Conservation (phyloP, 2,888 invertebrate genomes). For the Gastrophysa polygoni region DNA sequence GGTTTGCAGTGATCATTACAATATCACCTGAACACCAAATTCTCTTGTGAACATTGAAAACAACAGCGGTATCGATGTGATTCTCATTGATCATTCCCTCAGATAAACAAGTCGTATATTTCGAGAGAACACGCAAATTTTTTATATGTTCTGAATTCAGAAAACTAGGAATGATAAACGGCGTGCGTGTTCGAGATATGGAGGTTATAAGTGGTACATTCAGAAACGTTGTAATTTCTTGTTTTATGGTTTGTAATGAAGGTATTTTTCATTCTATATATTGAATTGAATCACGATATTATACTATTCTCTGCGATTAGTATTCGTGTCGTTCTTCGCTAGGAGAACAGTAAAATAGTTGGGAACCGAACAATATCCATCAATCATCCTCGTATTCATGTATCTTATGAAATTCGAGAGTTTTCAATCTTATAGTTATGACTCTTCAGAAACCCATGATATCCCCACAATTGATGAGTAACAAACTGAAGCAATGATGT, state of each 20-base stretch:
- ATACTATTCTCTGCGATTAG: neutral
- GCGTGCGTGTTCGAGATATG: slow-evolving; percentile 8
- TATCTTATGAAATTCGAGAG: too few species aligned
- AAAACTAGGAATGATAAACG: neutral
- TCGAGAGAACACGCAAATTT: neutral
- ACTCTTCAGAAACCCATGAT: too few species aligned
- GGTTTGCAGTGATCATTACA: too few species aligned
- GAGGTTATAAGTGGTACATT: slow-evolving; percentile 1
- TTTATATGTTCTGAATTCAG: neutral
- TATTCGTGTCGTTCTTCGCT: neutral
- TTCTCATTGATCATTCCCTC: neutral
- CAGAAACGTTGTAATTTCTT: slow-evolving; percentile 3
- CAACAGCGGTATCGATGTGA: neutral
- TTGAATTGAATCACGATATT: neutral
- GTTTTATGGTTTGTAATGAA: slow-evolving; percentile 9
- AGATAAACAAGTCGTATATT: too few species aligned
- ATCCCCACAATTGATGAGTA: too few species aligned
- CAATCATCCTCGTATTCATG: neutral
- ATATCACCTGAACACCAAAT: too few species aligned
- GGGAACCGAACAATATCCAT: neutral
- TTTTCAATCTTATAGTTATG: too few species aligned
- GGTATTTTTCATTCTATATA: slow-evolving; percentile 1
- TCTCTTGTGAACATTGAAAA: too few species aligned
- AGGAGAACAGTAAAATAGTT: neutral
- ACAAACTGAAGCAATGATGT: too few species aligned